Evolutionary conservation across 2,888 invertebrate genomes (phyloP), one percentile per base, ranked within the genome.

Genomic region (Cristatella mucedo): DNA sequence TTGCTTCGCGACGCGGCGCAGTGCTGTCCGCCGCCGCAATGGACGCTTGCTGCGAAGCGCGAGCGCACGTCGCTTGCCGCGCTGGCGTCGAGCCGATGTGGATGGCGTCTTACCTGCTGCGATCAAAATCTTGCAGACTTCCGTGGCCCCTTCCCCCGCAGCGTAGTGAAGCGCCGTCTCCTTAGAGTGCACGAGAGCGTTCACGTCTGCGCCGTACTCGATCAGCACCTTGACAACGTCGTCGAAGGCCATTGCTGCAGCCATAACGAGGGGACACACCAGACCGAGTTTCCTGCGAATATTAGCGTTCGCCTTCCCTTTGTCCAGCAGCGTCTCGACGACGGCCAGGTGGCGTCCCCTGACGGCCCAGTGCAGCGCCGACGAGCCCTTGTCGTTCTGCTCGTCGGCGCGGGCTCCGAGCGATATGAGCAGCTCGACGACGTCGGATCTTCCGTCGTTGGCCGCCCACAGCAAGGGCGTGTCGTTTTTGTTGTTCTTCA

Each of bases 311-410:
- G 49, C 47, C 4, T 55, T 57, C 41, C 54, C 50, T 9, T 44
- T 39, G 3, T 53, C 44, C 11, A 63, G 48, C 1, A n/a, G n/a
- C n/a, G n/a, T n/a, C n/a, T n/a, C n/a, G 0, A 60, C 58, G 4
- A 56, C 48, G 26, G 53, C 49, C 1, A 44, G 26, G 41, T 52
- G 53, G 5, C 56, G 58, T 39, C 62, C 61, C 13, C 63, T 44
- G 6, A 58, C 54, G 6, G 61, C 61, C 63, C 63, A 63, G 41
- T 61, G 53, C n/a, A 63, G 46, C 2, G 63, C 57, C 1, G 60
- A 57, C 1, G 61, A 61, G 2, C 57, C 56, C 44, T 61, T 61
- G 43, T 61, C 60, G 41, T 61, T 61, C 39, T 52, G 51, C 5
- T 51, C 39, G 36, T 53, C 48, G 1, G 54, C 44, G 32, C 53